These are phyloP conservation scores for Helicoverpa armigera DNA, from an alignment of 1,140 invertebrate genomes.

Conservation along the genomic window DNA sequence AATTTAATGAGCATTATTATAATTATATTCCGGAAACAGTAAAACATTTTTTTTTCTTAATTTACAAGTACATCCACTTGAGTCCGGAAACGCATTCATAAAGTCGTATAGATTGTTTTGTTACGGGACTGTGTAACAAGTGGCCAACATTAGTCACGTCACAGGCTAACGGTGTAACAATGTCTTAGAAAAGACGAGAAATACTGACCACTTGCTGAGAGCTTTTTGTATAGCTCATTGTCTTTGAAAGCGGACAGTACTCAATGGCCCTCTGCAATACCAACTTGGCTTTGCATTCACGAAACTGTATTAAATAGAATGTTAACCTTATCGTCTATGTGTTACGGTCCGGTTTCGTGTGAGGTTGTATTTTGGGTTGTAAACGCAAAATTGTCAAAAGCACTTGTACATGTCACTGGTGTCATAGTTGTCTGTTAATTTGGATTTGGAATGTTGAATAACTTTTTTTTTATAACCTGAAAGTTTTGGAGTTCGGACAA, in stretches of 20 bases:
- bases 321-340: slow-evolving; percentile 48
- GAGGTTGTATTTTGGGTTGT: slow-evolving; percentile 34
- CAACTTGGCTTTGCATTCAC: slow-evolving; percentile 46
- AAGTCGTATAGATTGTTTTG: slow-evolving; percentile 21
- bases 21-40: neutral
- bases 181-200: slow-evolving; percentile 58
- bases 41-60: neutral
- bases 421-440: slow-evolving; percentile 83
- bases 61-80: slow-evolving; percentile 1
- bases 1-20: too few species aligned
- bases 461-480: slow-evolving; percentile 66
- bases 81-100: slow-evolving; percentile 34
- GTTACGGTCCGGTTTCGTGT: slow-evolving; percentile 50
- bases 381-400: slow-evolving; percentile 61
- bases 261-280: slow-evolving; percentile 68
- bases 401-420: slow-evolving; percentile 82
- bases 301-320: too few species aligned
- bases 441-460: slow-evolving; percentile 73
- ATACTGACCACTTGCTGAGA: slow-evolving; percentile 75
- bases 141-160: slow-evolving; percentile 56
- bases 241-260: slow-evolving; percentile 71
- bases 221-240: slow-evolving; percentile 76
- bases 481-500: slow-evolving; percentile 69
- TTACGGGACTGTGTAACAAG: slow-evolving; percentile 39
- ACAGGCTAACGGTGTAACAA: slow-evolving; percentile 64